These are phyloP conservation scores for Caprella mutica DNA, from an alignment of 2,888 invertebrate species.

Conservation along the genomic window DNA sequence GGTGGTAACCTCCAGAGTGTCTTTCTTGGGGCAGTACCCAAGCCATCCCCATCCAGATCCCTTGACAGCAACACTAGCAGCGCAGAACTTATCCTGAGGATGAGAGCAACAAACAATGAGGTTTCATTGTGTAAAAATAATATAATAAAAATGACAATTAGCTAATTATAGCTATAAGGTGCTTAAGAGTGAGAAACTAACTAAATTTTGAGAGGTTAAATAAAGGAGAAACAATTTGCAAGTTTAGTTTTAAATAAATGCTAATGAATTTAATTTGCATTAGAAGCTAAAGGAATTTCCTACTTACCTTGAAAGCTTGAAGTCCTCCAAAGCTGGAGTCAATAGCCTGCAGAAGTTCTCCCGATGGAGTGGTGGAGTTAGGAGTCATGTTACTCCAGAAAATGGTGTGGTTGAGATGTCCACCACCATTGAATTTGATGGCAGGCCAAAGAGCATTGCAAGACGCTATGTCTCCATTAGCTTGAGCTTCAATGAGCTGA, in stretches of 20 bases:
- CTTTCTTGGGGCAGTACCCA: slow-evolving; percentile 67
- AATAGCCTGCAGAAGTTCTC: slow-evolving; percentile 23
- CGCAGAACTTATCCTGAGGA: slow-evolving; percentile 68
- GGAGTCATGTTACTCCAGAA: slow-evolving; percentile 63
- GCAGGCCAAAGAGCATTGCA: slow-evolving; percentile 71
- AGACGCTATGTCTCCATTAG: slow-evolving; percentile 57
- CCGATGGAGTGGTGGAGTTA: slow-evolving; percentile 13
- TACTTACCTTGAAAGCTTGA: slow-evolving; percentile 27
- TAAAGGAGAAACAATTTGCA: too few relatives aligned
- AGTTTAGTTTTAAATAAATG: too few relatives aligned
- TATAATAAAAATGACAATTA: too few relatives aligned
- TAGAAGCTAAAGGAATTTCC: too few relatives aligned
- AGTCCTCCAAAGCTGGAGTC: slow-evolving; percentile 26
- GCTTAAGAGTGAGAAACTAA: too few relatives aligned
- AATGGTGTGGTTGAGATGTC: slow-evolving; percentile 95
- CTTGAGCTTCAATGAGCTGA: slow-evolving; percentile 31
- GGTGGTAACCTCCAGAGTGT: slow-evolving; percentile 65
- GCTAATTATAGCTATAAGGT: too few relatives aligned
- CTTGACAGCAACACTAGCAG: slow-evolving; percentile 72
- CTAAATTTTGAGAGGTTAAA: too few relatives aligned
- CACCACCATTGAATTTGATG: slow-evolving; percentile 94
- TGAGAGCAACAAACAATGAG: too few relatives aligned
- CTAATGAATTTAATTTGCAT: too few relatives aligned
- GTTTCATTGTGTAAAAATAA: too few relatives aligned
- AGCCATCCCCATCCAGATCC: slow-evolving; percentile 99